Conservation (phyloP, 2,113 vertebrate species). For the Struthidea cinerea region DNA sequence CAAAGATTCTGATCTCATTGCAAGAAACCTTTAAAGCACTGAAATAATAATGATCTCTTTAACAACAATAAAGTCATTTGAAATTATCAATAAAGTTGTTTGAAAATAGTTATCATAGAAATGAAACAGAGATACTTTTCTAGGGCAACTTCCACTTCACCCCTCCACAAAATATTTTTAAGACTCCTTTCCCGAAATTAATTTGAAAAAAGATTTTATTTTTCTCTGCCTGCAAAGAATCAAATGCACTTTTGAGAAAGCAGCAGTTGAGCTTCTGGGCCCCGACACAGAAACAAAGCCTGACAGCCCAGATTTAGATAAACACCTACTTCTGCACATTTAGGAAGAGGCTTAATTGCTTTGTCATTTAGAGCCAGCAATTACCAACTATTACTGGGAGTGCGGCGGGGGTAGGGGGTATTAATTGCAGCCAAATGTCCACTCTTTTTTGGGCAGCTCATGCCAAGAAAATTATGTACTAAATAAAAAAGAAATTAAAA, state of each 20-base stretch:
- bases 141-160: neutral
- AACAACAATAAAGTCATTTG: fast-evolving
- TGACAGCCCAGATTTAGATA: neutral
- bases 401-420: neutral
- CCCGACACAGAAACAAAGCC: neutral
- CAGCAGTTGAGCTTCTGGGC: neutral
- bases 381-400: neutral
- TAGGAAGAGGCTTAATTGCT: slow-evolving; percentile 16
- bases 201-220: neutral
- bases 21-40: neutral
- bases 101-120: neutral
- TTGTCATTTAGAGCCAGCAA: slow-evolving; percentile 1
- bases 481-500: neutral
- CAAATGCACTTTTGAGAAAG: neutral
- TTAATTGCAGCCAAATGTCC: neutral
- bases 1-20: neutral
- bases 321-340: neutral
- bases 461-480: neutral
- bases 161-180: neutral
- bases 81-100: neutral
- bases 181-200: neutral
- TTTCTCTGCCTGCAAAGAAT: neutral
- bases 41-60: neutral
- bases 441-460: neutral
- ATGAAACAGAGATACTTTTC: neutral